Percentiles rank a stretch among this genome's conserved stretches.
Evolutionary conservation across 2,797 vertebrate genomes (phyloP).

Genomic region (Cryptoblepharus egeriae): DNA sequence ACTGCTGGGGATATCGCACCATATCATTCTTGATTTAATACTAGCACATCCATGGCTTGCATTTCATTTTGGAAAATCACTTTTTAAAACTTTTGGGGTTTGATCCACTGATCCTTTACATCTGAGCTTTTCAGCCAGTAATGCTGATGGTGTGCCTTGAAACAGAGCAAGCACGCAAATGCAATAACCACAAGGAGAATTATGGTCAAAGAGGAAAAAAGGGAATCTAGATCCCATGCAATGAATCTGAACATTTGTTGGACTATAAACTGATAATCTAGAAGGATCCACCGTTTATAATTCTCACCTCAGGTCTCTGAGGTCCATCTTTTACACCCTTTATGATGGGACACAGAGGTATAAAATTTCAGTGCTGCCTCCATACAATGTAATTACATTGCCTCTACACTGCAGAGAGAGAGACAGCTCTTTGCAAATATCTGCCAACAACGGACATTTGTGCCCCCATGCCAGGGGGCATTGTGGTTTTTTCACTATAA

Average conservation of each 20-base stretch:
- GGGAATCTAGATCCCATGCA: not conserved
- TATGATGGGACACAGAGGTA: not conserved
- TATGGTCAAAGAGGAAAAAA: no score
- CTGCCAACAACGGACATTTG: not conserved
- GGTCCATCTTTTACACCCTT: fast-evolving
- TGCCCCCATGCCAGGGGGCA: slow-evolving; percentile 2
- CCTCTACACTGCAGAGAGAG: not conserved
- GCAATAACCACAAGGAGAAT: no score
- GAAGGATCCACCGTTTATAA: not conserved
- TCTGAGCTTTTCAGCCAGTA: no score
- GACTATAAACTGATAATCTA: not conserved
- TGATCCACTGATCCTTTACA: not conserved
- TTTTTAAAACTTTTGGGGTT: not conserved
- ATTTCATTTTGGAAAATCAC: slow-evolving; percentile 6
- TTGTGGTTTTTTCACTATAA: slow-evolving; percentile 19
- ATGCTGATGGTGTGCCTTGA: no score
- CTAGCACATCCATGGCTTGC: not conserved
- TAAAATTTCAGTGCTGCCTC: fast-evolving
- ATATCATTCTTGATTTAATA: slow-evolving; percentile 9
- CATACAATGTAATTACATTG: not conserved
- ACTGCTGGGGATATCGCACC: not conserved
- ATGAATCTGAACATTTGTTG: not conserved
- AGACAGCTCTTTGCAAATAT: slow-evolving; percentile 6
- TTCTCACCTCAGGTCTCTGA: not conserved
- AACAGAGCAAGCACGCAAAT: no score